Evolutionary conservation across 2,797 vertebrate species (phyloP).

Genomic region (Erethizon dorsatum): DNA sequence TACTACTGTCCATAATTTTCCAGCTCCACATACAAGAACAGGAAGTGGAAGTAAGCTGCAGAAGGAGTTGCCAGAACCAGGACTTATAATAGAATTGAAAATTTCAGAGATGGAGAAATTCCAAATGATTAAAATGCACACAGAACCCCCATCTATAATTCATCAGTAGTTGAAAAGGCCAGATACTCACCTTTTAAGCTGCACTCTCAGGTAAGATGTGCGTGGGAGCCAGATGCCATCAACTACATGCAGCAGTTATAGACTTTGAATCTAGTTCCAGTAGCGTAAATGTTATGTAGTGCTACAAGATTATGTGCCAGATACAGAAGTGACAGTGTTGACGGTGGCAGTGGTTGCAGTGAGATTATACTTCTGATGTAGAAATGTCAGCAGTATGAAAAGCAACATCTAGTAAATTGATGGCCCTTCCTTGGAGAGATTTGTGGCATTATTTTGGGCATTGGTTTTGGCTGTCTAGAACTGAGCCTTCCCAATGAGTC

Average conservation of each 20-base stretch:
- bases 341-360: not conserved
- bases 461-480: not conserved
- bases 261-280: not conserved
- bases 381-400: not conserved
- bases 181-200: not conserved
- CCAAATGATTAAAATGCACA: not conserved
- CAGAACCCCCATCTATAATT: not conserved
- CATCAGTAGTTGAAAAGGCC: not conserved
- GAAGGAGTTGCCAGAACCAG: not conserved
- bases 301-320: not conserved
- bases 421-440: not conserved
- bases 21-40: not conserved
- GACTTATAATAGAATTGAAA: not conserved
- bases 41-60: not conserved
- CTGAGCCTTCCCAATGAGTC: not conserved
- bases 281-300: not conserved
- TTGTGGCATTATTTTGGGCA: constrained; percentile 2
- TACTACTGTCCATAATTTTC: constrained; percentile 29
- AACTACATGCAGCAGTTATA: not conserved
- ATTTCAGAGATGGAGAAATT: constrained; percentile 20
- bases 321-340: not conserved
- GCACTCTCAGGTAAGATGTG: not conserved
- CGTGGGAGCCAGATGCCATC: not conserved
- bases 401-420: not conserved
- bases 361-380: not conserved